A percentile compares a stretch with the other conserved stretches of the same genome.
These are phyloP conservation scores for Megalurothrips usitatus DNA, from an alignment of 2,888 invertebrate species.

Conservation along the genomic window DNA sequence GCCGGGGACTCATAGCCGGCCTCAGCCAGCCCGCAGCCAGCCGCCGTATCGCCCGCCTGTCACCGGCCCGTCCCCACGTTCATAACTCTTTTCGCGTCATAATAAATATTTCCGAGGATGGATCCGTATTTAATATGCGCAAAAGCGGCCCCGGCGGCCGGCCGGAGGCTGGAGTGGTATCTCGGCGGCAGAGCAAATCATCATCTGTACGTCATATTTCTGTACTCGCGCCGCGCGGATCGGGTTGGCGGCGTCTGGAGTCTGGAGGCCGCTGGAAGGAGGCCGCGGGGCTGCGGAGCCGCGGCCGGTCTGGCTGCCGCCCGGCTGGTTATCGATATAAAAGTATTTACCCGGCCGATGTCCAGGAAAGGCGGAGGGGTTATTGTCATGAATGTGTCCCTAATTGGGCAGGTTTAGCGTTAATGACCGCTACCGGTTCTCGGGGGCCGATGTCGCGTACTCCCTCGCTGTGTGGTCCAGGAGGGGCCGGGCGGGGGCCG, in stretches of 20 bases:
- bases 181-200: too few species aligned
- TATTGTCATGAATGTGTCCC: conserved; percentile 1
- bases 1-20: neutral
- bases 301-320: too few species aligned
- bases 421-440: conserved; percentile 17
- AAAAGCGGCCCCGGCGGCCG: neutral
- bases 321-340: too few species aligned
- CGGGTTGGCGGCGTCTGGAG: neutral
- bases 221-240: neutral
- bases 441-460: neutral
- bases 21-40: neutral
- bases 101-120: conserved; percentile 2
- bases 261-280: neutral
- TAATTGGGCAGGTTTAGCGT: conserved; percentile 16
- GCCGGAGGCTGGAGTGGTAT: too few species aligned
- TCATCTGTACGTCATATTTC: neutral
- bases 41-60: neutral
- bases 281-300: too few species aligned
- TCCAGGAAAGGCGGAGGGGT: neutral
- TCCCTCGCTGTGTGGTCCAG: neutral
- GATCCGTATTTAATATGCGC: conserved; percentile 6
- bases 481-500: neutral
- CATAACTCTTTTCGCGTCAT: neutral
- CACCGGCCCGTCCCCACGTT: neutral
- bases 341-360: too few species aligned